Evolutionary conservation across 2,888 invertebrate species (phyloP).

Genomic region (Homarus gammarus): DNA sequence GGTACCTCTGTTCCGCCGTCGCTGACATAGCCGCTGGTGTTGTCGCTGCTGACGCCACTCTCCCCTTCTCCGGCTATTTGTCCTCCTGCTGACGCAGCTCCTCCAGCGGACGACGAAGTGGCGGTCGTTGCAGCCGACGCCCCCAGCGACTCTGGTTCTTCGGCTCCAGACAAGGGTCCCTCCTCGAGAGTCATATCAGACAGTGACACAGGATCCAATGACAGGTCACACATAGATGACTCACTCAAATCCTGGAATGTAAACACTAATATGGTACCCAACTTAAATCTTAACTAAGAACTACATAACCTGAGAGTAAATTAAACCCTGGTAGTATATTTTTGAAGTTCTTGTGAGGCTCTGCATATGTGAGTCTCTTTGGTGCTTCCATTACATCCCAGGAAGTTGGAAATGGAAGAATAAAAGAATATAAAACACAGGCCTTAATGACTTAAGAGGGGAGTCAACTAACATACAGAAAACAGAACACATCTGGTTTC

Average conservation of each 20-base stretch:
- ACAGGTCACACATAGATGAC: conserved; percentile 72
- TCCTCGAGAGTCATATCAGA: conserved; percentile 73
- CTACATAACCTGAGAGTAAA: too few species aligned
- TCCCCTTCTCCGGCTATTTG: conserved; percentile 24
- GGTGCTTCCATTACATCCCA: too few species aligned
- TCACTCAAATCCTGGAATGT: conserved; percentile 59
- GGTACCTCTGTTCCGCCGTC: conserved; percentile 68
- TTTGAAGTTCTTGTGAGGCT: too few species aligned
- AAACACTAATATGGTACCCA: too few species aligned
- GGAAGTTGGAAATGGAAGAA: too few species aligned
- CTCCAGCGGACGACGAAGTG: conserved; percentile 6
- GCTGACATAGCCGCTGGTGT: conserved; percentile 52
- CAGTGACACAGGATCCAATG: conserved; percentile 73
- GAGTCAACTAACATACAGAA: too few species aligned
- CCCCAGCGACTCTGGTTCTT: conserved; percentile 58
- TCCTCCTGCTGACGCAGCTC: conserved; percentile 34
- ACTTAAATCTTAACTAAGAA: too few species aligned
- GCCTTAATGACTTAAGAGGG: too few species aligned
- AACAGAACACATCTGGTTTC: too few species aligned
- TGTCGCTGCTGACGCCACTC: conserved; percentile 50
- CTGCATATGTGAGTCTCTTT: too few species aligned
- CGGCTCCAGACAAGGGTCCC: conserved; percentile 53
- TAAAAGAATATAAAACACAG: too few species aligned
- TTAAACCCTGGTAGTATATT: too few species aligned
- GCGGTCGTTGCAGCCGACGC: conserved; percentile 28